Evolutionary conservation across 92 coral and sea anemone species (phyloP).

Genomic region (Anthopleura xanthogrammica): DNA sequence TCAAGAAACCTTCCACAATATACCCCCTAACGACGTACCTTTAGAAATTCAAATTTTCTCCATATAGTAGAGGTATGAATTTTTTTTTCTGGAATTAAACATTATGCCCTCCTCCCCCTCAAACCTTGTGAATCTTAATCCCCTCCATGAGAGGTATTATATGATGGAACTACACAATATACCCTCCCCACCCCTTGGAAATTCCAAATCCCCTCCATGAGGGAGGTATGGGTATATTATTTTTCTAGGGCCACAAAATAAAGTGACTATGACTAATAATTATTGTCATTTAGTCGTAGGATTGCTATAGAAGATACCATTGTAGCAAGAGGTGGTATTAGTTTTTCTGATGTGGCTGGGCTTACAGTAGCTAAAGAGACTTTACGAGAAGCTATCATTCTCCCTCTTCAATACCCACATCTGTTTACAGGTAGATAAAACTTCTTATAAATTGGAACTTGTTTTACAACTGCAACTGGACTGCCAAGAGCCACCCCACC

Average conservation of each 20-base stretch:
- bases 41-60: too few species aligned
- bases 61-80: too few species aligned
- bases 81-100: too few species aligned
- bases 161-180: not conserved
- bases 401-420: conserved; percentile 95
- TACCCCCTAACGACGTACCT: too few species aligned
- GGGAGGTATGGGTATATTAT: not conserved
- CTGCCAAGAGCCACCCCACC: too few species aligned
- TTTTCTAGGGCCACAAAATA: not conserved
- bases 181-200: not conserved
- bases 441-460: not conserved
- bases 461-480: not conserved
- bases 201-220: not conserved
- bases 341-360: conserved; percentile 86
- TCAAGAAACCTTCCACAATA: too few species aligned
- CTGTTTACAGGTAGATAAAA: conserved; percentile 74
- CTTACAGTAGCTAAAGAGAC: conserved; percentile 81
- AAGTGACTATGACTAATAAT: not conserved
- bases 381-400: conserved; percentile 84
- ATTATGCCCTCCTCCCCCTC: too few species aligned
- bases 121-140: too few species aligned
- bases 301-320: conserved; percentile 95
- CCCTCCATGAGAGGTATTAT: too few species aligned
- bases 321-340: conserved; percentile 58
- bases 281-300: conserved; percentile 55